Evolutionary conservation across 2,797 vertebrate genomes (phyloP).

Genomic region (Chelon auratus): DNA sequence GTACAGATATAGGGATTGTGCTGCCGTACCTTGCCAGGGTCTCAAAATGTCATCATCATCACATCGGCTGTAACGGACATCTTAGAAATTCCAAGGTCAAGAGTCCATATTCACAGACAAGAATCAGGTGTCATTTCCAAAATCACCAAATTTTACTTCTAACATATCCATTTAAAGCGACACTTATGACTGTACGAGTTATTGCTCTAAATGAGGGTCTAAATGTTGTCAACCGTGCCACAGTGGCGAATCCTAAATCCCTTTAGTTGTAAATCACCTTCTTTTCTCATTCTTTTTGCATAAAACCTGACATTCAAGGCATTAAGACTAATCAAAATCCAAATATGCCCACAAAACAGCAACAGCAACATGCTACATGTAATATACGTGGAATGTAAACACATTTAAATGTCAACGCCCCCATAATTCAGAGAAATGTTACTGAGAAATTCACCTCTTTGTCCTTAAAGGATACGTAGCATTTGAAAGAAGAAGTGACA

Average conservation of each 20-base stretch:
- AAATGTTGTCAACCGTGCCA: neutral
- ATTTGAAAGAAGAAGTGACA: neutral
- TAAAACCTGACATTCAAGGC: slow-evolving; percentile 12
- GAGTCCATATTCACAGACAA: neutral
- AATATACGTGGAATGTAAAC: slow-evolving; percentile 14
- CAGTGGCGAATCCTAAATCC: neutral
- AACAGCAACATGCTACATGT: neutral
- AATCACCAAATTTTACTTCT: too few species aligned
- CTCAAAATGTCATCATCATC: neutral
- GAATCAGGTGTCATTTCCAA: too few species aligned
- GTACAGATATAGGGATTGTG: neutral
- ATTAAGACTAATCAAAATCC: slow-evolving; percentile 18
- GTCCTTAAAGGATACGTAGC: neutral
- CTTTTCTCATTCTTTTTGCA: neutral
- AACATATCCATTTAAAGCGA: too few species aligned
- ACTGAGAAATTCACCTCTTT: neutral
- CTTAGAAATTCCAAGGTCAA: neutral
- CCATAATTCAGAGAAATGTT: neutral
- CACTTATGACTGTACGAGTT: neutral
- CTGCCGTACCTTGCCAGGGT: neutral
- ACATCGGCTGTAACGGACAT: neutral
- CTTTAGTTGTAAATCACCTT: neutral
- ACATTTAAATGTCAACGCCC: slow-evolving; percentile 14
- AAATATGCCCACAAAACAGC: slow-evolving; percentile 15
- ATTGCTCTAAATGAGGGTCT: neutral